Percentiles rank a stretch among this genome's conserved stretches.
Evolutionary conservation across 2,113 vertebrate species (phyloP).

Genomic region (Mirounga angustirostris): DNA sequence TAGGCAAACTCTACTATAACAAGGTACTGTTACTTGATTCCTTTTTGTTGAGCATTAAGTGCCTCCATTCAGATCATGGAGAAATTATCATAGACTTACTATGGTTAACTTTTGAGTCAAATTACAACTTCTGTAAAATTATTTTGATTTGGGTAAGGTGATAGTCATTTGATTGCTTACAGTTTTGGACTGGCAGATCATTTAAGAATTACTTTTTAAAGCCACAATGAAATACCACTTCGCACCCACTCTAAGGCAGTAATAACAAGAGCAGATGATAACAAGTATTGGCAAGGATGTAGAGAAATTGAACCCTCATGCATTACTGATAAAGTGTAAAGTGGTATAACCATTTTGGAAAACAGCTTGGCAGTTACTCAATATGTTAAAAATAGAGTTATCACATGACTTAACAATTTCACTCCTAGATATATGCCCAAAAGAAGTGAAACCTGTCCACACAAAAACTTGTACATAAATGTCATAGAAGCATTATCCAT

Average conservation of each 20-base stretch:
- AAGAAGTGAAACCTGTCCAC: background rate
- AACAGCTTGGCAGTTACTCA: background rate
- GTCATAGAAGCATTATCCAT: background rate
- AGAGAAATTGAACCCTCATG: background rate
- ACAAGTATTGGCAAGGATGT: background rate
- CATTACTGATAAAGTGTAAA: background rate
- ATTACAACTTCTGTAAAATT: background rate
- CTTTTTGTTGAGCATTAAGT: background rate
- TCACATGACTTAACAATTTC: background rate
- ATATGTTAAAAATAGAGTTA: background rate
- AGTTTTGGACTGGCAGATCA: background rate
- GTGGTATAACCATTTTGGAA: background rate
- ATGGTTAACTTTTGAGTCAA: background rate
- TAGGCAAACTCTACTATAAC: background rate
- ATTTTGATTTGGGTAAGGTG: background rate
- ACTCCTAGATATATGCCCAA: background rate
- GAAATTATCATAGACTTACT: background rate
- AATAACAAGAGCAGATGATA: background rate
- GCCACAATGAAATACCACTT: background rate
- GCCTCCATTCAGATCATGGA: background rate
- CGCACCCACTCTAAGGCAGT: background rate
- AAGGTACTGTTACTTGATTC: background rate
- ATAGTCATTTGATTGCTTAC: background rate
- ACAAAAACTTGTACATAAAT: background rate
- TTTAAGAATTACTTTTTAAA: conserved; percentile 33